Base-by-base conservation (phyloP, 2,888 invertebrate species). In the Stenchaetothrips biformis region DNA sequence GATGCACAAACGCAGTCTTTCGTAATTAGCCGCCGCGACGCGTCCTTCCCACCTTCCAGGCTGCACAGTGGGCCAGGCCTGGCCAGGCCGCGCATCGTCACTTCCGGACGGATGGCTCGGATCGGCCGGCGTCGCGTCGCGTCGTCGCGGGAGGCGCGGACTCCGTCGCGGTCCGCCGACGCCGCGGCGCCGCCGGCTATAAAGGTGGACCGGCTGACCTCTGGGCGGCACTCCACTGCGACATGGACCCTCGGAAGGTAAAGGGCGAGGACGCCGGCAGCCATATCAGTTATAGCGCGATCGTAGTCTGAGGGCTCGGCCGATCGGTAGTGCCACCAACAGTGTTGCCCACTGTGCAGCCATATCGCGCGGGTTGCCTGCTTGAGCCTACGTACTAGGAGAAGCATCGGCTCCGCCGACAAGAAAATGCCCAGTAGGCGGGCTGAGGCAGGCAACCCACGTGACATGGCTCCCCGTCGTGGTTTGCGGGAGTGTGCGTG, bases 31-130 rank as follows among this genome's bases (percentile, higher is more conserved):
- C 53, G 18, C 13, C 53, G 53, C 53, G 18, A 16, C 11, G 53
- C 53, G 53, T 53, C 53, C 53, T 53, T 53, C 53, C n/a, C n/a
- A n/a, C n/a, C n/a, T n/a, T n/a, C n/a, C n/a, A n/a, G n/a, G n/a
- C n/a, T n/a, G n/a, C n/a, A n/a, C 16, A 53, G 53, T 13, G 53
- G 13, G 6, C 53, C 53, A 4, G 67, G 6, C 11, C 67, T 74
- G n/a, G n/a, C 59, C 13, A 59, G 18, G 59, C 16, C 16, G 59
- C 16, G 59, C 59, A 18, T 25, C 7, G 67, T 74, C 67, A 74
- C 11, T 74, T 74, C 67, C 67, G 67, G 21, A 74, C 67, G 67
- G 67, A 74, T 74, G 67, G 25, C 67, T 74, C 67, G 21, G 67
- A 21, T n/a, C 2, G 67, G 21, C 9, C 67, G 67, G 67, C 21